Base-by-base conservation (phyloP, 2,797 vertebrate species). In the Allobates femoralis region DNA sequence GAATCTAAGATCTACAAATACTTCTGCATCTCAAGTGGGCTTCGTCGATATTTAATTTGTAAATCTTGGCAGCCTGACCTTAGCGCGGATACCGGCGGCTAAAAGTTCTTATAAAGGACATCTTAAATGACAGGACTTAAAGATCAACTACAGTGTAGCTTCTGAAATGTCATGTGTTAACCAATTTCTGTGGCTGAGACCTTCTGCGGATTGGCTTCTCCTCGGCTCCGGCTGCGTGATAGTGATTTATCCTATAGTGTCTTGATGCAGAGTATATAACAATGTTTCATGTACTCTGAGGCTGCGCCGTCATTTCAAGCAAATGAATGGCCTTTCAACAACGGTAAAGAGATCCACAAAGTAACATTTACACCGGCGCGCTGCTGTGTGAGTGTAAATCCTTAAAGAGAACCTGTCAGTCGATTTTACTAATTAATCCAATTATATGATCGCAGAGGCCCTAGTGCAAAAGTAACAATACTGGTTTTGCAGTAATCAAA, bases 61-160 rank as follows among this genome's bases (percentile, higher is more conserved):
- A 87, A 74, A 87, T 87, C 86, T 83, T 79, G 75, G 86, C 86
- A 87, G 86, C 37, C 62, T 84, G 86, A 87, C 86, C 86, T 87
- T 84, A 79, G 41, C 66, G 8, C 53, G 73, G 86, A 81, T 26
- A 73, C 56, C 86, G 53, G 51, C 75, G 16, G 71, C 86, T 73
- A 71, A 37, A 87, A 62, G 51, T 73, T 87, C 55, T 87, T 84
- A 64, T 50, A 83, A 87, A 84, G 86, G 81, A 87, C 86, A 79
- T 84, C 79, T 73, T 62, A 87, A 86, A 87, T 87, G 86, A 79
- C 86, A 79, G 81, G 75, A 62, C 86, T 83, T 83, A 83, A 87
- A 87, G 81, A 83, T 79, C 81, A 84, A 74, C 74, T 79, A 79
- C 81, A 74, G 53, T 84, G 74, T 87, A 79, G 67, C 83, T 81